Base-by-base conservation (phyloP, 2,888 invertebrate genomes). In the Gastrophysa polygoni region DNA sequence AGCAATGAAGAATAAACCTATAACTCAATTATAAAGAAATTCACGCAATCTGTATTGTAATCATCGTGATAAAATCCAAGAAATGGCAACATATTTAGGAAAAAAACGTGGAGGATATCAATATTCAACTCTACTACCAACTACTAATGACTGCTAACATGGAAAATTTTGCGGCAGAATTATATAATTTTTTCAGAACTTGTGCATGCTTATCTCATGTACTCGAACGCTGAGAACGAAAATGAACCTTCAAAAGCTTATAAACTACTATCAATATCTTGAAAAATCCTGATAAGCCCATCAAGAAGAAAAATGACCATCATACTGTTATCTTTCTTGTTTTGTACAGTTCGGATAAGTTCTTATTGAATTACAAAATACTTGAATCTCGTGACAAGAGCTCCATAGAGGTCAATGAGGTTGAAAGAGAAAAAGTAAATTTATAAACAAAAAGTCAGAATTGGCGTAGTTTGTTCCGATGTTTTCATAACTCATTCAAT, bases 401-500 rank as follows among this genome's bases (percentile, higher is more conserved):
- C 14, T 14, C 2, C 38, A 3, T 14, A 38, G 38, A 68, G 67
- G 67, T 68, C 65, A 68, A 61, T 58, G 67, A 57, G 63, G 59
- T 57, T 51, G 32, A 44, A 55, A 61, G 54, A 57, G 63, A 65
- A 67, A 63, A 59, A 65, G 51, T 54, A 63, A 48, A 38, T 52
- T 52, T 44, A 54, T 54, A 21, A 16, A 51, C 24, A 21, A 59
- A 50, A 63, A 43, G 54, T 18, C 63, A 65, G 63, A 55, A 38
- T 57, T 59, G 57, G 50, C 59, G 52, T 60, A 61, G 38, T n/a
- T 38, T 61, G 57, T 59, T 54, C 57, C 49, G 20, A 59, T 63
- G 57, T 63, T 67, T 65, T 61, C 64, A 61, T 61, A 65, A 63
- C 48, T 57, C 57, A 57, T 59, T 61, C 55, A 59, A 65, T 50